These are phyloP conservation scores for Leiothrix lutea DNA, from an alignment of 2,113 vertebrate genomes.

Conservation along the genomic window DNA sequence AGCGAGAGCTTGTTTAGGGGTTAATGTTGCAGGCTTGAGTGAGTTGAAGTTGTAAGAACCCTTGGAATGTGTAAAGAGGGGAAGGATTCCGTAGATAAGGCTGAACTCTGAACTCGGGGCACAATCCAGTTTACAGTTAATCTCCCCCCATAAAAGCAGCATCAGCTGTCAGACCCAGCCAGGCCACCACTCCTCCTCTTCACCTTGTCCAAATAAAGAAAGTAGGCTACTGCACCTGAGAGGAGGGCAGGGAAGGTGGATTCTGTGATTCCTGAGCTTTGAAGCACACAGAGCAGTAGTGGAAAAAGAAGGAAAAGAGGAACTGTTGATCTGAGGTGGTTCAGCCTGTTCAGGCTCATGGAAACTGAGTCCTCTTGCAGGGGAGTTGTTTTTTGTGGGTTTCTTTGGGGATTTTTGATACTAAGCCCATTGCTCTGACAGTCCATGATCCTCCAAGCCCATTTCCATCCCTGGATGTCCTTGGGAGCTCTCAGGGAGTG, in stretches of 20 bases:
- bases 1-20: constrained; percentile 6
- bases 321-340: not conserved
- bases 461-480: not conserved
- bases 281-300: not conserved
- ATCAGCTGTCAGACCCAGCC: not conserved
- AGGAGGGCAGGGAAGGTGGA: not conserved
- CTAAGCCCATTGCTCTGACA: not conserved
- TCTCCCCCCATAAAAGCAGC: constrained; percentile 40
- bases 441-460: not conserved
- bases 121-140: constrained; percentile 40
- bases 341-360: not conserved
- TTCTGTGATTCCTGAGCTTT: not conserved
- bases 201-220: not conserved
- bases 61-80: constrained; percentile 63
- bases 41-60: constrained; percentile 41
- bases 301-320: not conserved
- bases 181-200: not conserved
- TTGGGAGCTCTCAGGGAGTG: not conserved
- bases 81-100: constrained; percentile 48
- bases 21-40: constrained; percentile 26
- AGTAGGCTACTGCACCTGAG: not conserved
- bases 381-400: not conserved
- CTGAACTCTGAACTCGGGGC: constrained; percentile 46
- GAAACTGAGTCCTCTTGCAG: not conserved
- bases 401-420: not conserved